These are phyloP conservation scores for Lepidurus packardi DNA, from an alignment of 1,140 invertebrate species.

Conservation along the genomic window DNA sequence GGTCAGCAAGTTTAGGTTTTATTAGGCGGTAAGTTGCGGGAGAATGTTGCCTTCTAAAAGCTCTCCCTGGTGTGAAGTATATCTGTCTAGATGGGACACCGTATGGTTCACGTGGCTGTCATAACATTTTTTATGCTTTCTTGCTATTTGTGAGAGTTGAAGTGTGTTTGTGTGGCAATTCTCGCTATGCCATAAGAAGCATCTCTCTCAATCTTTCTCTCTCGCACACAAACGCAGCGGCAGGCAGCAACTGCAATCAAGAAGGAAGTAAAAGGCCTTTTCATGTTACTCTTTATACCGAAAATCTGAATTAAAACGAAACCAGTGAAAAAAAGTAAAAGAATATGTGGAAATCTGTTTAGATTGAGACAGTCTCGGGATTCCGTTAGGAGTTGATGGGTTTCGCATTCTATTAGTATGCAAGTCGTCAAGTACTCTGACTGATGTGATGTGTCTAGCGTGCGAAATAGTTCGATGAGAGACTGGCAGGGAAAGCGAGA, in stretches of 20 bases:
- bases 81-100: conserved; percentile 17
- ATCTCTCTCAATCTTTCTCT: background rate
- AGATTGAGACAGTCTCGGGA: background rate
- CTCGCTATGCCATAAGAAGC: background rate
- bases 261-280: conserved; percentile 6
- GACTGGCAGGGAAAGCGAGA: background rate
- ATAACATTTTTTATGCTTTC: background rate
- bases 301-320: background rate
- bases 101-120: conserved; percentile 6
- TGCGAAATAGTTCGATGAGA: conserved; percentile 13
- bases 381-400: background rate
- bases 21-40: conserved; percentile 13
- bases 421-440: background rate
- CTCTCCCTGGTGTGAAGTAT: conserved; percentile 8
- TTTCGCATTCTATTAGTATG: conserved; percentile 6
- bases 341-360: background rate
- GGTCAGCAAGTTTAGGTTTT: conserved; percentile 1
- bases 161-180: conserved; percentile 8
- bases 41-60: conserved; percentile 5
- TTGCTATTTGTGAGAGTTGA: background rate
- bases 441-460: conserved; percentile 3
- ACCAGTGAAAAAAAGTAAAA: background rate
- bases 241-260: background rate
- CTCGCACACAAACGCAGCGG: background rate
- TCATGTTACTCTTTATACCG: conserved; percentile 1